Percentiles rank a stretch among this genome's conserved stretches.
Evolutionary conservation across 1,140 invertebrate genomes (phyloP).

Genomic region (Stratiolaelaps scimitus): DNA sequence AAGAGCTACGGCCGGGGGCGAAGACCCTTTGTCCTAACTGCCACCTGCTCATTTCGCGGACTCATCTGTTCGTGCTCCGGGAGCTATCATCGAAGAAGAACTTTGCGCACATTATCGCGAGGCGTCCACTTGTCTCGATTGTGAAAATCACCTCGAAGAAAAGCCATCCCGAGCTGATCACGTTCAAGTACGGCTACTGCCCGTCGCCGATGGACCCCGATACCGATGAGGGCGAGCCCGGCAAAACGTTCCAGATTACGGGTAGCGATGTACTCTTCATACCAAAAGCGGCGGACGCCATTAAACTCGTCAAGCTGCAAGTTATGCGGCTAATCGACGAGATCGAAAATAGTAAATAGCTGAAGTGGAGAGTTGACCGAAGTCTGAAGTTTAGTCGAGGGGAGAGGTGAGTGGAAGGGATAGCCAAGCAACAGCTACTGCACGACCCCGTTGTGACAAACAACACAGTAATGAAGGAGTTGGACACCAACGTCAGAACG

Average conservation of each 20-base stretch:
- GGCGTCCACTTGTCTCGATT: slow-evolving; percentile 69
- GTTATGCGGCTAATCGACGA: slow-evolving; percentile 44
- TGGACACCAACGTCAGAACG: too few relatives aligned
- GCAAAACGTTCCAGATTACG: slow-evolving; percentile 48
- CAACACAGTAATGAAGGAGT: too few relatives aligned
- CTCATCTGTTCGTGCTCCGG: slow-evolving; percentile 70
- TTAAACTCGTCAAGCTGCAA: slow-evolving; percentile 61
- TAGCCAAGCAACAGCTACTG: too few relatives aligned
- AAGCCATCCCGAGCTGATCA: slow-evolving; percentile 80
- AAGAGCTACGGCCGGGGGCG: slow-evolving; percentile 75
- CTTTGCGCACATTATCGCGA: slow-evolving; percentile 66
- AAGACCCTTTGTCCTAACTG: slow-evolving; percentile 51
- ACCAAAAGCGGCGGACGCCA: slow-evolving; percentile 76
- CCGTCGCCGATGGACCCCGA: slow-evolving; percentile 32
- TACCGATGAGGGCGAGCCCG: not conserved
- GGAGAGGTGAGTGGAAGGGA: too few relatives aligned
- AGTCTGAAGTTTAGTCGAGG: too few relatives aligned
- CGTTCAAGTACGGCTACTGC: slow-evolving; percentile 78
- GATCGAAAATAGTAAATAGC: slow-evolving; percentile 27
- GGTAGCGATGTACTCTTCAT: slow-evolving; percentile 85
- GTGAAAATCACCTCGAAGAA: slow-evolving; percentile 93
- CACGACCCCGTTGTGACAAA: too few relatives aligned
- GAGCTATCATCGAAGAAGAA: slow-evolving; percentile 60
- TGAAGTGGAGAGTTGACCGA: too few relatives aligned
- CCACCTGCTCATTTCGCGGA: slow-evolving; percentile 71